Conservation (phyloP, 2,888 invertebrate species). For the Halictus quadricinctus region DNA sequence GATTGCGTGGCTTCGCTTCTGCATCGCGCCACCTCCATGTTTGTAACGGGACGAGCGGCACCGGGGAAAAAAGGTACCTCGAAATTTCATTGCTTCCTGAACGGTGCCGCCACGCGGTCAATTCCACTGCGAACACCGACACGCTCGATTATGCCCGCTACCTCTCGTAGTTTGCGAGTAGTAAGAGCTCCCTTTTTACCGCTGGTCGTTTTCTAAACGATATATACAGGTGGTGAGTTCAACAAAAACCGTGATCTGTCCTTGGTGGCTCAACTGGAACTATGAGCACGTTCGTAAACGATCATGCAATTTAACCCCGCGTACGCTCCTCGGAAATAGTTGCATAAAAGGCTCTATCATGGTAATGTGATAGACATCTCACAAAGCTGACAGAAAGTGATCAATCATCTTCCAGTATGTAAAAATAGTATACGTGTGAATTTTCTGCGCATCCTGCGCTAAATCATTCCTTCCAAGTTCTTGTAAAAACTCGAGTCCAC, state of each 20-base stretch:
- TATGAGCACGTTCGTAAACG: background rate
- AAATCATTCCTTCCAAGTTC: too few species aligned
- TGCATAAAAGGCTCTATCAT: too few species aligned
- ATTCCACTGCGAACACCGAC: background rate
- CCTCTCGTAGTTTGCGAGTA: background rate
- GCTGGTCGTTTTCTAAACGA: background rate
- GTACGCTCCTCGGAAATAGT: too few species aligned
- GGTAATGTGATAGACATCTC: too few species aligned
- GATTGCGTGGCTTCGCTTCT: constrained; percentile 27
- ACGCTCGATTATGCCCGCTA: background rate
- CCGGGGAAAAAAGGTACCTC: constrained; percentile 15
- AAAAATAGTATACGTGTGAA: too few species aligned
- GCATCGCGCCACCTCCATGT: background rate
- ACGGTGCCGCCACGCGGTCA: background rate
- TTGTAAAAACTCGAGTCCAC: too few species aligned
- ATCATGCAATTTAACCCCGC: too few species aligned
- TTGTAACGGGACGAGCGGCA: constrained; percentile 35
- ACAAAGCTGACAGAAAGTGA: too few species aligned
- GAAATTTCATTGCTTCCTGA: constrained; percentile 31
- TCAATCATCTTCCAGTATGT: too few species aligned
- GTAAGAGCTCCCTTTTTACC: background rate
- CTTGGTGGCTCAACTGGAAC: background rate
- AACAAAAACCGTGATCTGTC: background rate
- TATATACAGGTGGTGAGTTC: background rate
- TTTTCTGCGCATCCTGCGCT: too few species aligned